Evolutionary conservation across 64 coral and sea anemone species (phyloP).

Genomic region (Actinia tenebrosa): DNA sequence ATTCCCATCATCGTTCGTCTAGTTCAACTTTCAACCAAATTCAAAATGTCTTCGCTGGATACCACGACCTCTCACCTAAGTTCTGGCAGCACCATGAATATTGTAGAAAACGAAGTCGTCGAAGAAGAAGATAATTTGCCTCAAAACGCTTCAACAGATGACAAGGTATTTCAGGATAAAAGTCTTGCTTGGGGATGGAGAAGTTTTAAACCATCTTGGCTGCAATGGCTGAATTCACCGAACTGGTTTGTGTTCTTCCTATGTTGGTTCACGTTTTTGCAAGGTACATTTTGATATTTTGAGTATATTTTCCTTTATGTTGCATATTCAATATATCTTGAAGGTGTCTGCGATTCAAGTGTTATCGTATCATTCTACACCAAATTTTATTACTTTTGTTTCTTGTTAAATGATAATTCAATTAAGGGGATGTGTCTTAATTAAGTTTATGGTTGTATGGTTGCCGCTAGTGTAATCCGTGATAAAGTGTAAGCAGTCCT

Average conservation of each 20-base stretch:
- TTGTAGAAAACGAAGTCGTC: not conserved
- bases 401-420: too few species aligned
- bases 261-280: not conserved
- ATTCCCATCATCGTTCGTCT: too few species aligned
- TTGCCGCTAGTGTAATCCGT: too few species aligned
- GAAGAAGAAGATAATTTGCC: not conserved
- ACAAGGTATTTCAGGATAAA: not conserved
- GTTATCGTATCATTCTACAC: too few species aligned
- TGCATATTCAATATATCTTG: too few species aligned
- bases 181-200: constrained; percentile 15
- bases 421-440: too few species aligned
- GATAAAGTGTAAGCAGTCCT: too few species aligned
- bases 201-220: constrained; percentile 4
- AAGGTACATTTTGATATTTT: not conserved
- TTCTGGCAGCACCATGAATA: not conserved
- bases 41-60: not conserved
- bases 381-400: too few species aligned
- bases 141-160: not conserved
- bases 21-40: too few species aligned
- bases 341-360: too few species aligned
- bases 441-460: too few species aligned
- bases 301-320: too few species aligned
- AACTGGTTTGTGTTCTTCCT: constrained; percentile 17
- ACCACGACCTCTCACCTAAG: not conserved
- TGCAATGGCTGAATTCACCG: constrained; percentile 15